phyloP scores from a whole-genome alignment of 2,797 vertebrate genomes.

The Diplodus puntazzo region DNA sequence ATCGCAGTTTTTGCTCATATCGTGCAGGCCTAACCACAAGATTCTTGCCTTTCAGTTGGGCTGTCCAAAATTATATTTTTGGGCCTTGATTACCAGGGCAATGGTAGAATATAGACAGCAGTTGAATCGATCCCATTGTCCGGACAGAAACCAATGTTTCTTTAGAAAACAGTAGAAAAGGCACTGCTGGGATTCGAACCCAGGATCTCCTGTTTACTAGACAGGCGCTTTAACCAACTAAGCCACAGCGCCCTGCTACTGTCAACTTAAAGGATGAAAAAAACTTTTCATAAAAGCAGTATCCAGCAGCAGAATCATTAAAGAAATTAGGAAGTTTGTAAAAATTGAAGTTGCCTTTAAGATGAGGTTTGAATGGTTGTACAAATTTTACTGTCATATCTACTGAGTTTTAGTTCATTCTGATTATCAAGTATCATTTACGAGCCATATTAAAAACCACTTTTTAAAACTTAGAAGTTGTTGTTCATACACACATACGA shows the following conservation, averaged over 20 bases:
- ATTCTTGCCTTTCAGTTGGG: not conserved
- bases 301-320: not conserved
- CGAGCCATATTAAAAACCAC: no score
- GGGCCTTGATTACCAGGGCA: no score
- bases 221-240: constrained; percentile 18
- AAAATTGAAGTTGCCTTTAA: no score
- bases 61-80: no score
- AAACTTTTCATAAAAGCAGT: not conserved
- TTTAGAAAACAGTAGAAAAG: not conserved
- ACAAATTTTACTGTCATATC: no score
- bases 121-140: no score
- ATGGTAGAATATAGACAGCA: no score
- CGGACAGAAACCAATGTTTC: not conserved
- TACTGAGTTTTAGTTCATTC: no score
- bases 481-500: not conserved
- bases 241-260: not conserved
- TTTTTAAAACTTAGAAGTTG: no score
- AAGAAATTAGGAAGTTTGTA: not conserved
- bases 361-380: no score
- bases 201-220: constrained; percentile 10
- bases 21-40: not conserved
- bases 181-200: constrained; percentile 26
- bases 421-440: no score
- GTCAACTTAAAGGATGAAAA: not conserved
- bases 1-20: no score